Conservation (phyloP, 2,797 vertebrate species). For the Pangasius mekongensis region DNA sequence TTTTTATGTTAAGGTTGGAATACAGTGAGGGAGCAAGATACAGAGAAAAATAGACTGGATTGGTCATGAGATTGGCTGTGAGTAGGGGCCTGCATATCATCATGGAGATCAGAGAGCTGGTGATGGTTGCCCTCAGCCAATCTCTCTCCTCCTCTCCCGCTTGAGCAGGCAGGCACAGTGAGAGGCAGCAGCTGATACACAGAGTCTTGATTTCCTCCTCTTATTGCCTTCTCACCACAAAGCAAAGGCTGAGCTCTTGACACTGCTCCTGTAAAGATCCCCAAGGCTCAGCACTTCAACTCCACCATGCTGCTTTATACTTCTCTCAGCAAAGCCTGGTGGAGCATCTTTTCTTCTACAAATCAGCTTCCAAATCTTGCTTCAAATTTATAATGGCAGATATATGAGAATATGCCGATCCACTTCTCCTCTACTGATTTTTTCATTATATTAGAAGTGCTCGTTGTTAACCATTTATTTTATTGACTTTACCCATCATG, state of each 20-base stretch:
- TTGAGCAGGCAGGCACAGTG: not conserved
- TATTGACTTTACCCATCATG: not conserved
- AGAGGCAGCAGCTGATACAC: constrained; percentile 31
- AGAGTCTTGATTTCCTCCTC: constrained; percentile 33
- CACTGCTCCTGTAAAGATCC: constrained; percentile 27
- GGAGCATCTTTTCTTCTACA: not conserved
- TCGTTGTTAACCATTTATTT: not conserved
- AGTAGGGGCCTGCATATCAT: constrained; percentile 35
- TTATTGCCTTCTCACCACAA: constrained; percentile 32
- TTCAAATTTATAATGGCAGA: not conserved
- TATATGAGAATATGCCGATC: not conserved
- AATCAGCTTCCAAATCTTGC: not conserved
- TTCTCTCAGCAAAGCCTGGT: constrained; percentile 2
- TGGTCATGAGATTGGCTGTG: not conserved
- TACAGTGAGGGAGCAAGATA: not conserved
- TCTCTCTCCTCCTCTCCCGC: constrained; percentile 15
- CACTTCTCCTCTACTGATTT: not conserved
- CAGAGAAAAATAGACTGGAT: not conserved
- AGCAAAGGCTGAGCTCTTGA: constrained; percentile 12
- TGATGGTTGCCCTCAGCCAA: constrained; percentile 34
- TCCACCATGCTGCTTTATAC: constrained; percentile 17
- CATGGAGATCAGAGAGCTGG: constrained; percentile 39
- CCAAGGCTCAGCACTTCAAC: constrained; percentile 29
- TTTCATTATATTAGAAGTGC: not conserved
- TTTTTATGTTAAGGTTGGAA: not conserved